Conservation (phyloP, 2,113 vertebrate genomes). For the Limanda limanda region DNA sequence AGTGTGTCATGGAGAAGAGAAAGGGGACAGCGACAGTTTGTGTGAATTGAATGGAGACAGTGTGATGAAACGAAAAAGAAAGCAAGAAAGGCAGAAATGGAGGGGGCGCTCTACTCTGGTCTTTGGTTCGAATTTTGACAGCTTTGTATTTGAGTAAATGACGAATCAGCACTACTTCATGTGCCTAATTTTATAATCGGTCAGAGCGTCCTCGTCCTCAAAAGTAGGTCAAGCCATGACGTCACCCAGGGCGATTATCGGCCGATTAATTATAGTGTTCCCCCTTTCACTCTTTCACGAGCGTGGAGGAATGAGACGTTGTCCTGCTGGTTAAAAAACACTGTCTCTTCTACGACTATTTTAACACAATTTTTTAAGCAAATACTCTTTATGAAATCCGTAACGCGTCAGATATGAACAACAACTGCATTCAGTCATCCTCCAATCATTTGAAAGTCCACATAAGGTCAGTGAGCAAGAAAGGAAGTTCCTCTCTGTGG, state of each 20-base stretch:
- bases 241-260: slow-evolving; percentile 48
- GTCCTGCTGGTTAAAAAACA: not conserved
- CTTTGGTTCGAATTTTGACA: not conserved
- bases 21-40: not conserved
- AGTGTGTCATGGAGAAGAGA: slow-evolving; percentile 22
- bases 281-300: slow-evolving; percentile 9
- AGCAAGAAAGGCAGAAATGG: not conserved
- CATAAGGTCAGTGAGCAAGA: not conserved
- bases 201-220: slow-evolving; percentile 8
- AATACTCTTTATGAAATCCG: too few relatives aligned
- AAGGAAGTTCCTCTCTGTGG: not conserved
- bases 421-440: not conserved
- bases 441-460: too few relatives aligned
- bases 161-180: slow-evolving; percentile 1
- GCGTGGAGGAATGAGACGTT: not conserved
- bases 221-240: slow-evolving; percentile 61
- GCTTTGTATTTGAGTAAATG: not conserved
- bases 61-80: not conserved
- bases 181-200: not conserved
- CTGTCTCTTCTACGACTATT: too few relatives aligned
- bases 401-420: too few relatives aligned
- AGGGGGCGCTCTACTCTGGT: not conserved
- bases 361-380: not conserved
- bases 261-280: slow-evolving; percentile 50
- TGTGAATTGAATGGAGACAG: slow-evolving; percentile 15